Conservation (phyloP, 2,797 vertebrate species). For the Microctenopoma lineatum region DNA sequence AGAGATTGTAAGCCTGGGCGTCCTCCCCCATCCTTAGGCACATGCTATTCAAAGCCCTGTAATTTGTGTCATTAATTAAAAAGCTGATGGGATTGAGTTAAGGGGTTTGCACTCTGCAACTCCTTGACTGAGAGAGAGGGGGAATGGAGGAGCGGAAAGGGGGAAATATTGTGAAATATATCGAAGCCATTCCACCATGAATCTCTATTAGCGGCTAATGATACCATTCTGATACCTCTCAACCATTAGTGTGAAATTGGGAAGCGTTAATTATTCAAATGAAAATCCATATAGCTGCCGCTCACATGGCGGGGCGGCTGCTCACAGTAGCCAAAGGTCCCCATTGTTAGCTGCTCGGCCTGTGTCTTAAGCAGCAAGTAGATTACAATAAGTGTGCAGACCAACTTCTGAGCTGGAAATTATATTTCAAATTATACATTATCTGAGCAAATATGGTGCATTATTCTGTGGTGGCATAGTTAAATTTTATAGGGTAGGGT, state of each 20-base stretch:
- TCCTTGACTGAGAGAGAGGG: conserved; percentile 43
- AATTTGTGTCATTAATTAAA: conserved; percentile 85
- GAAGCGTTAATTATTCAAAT: conserved; percentile 84
- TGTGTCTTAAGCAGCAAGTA: conserved; percentile 20
- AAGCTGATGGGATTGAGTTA: conserved; percentile 76
- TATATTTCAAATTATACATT: conserved; percentile 29
- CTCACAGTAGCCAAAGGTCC: conserved; percentile 40
- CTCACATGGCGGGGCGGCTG: conserved; percentile 52
- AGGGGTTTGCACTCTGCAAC: conserved; percentile 64
- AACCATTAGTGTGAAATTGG: conserved; percentile 82
- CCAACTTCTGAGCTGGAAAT: conserved; percentile 33
- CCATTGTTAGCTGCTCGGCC: conserved; percentile 45
- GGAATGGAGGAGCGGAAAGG: too few relatives aligned
- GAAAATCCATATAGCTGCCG: conserved; percentile 76
- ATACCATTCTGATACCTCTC: conserved; percentile 82
- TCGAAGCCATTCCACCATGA: conserved; percentile 77
- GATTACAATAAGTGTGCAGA: conserved; percentile 24
- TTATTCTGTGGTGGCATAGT: conserved; percentile 19
- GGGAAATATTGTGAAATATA: conserved; percentile 65
- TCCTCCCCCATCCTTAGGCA: conserved; percentile 79
- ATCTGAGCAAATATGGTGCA: conserved; percentile 29
- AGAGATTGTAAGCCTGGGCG: conserved; percentile 58
- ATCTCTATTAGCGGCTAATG: conserved; percentile 86
- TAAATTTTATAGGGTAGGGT: conserved; percentile 8
- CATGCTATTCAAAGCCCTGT: conserved; percentile 80